phyloP scores from a whole-genome alignment of 2,888 invertebrate species.

The Andrena hattorfiana region DNA sequence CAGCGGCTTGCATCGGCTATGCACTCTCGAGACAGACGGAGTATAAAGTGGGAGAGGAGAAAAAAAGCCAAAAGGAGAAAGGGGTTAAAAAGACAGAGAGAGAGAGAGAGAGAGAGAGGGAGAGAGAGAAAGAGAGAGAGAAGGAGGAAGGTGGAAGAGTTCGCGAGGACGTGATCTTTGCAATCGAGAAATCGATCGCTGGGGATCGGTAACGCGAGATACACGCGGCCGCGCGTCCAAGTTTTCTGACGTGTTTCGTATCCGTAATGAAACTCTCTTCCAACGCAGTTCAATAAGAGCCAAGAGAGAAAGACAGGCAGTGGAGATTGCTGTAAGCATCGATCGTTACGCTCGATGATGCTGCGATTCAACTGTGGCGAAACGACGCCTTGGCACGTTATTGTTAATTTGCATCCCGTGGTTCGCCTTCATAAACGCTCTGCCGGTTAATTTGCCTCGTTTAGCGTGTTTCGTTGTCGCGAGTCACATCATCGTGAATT shows the following conservation, averaged over 20 bases:
- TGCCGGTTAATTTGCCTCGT: slow-evolving; percentile 28
- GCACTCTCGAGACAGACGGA: slow-evolving; percentile 53
- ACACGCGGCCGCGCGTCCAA: slow-evolving; percentile 50
- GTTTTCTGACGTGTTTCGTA: slow-evolving; percentile 64
- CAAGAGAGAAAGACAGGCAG: slow-evolving; percentile 10
- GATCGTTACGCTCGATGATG: slow-evolving; percentile 63
- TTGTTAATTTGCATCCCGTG: slow-evolving; percentile 29
- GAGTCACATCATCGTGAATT: not conserved
- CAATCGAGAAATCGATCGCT: slow-evolving; percentile 66
- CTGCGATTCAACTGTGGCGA: slow-evolving; percentile 52
- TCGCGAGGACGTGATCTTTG: slow-evolving; percentile 62
- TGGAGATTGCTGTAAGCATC: slow-evolving; percentile 43
- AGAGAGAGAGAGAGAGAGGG: slow-evolving; percentile 22
- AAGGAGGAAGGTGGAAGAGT: slow-evolving; percentile 30
- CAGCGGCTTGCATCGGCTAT: slow-evolving; percentile 63
- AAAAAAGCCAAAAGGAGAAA: slow-evolving; percentile 31
- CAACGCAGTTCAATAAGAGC: slow-evolving; percentile 32
- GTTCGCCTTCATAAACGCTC: slow-evolving; percentile 16
- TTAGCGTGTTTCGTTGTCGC: slow-evolving; percentile 10
- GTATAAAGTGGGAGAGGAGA: slow-evolving; percentile 43
- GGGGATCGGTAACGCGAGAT: slow-evolving; percentile 61
- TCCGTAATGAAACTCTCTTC: slow-evolving; percentile 61
- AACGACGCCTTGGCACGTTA: slow-evolving; percentile 38
- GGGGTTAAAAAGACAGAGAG: slow-evolving; percentile 23
- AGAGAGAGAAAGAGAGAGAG: slow-evolving; percentile 16